A percentile compares a stretch with the other conserved stretches of the same genome.
Evolutionary conservation across 1,140 invertebrate genomes (phyloP).

Genomic region (Conus ventricosus): DNA sequence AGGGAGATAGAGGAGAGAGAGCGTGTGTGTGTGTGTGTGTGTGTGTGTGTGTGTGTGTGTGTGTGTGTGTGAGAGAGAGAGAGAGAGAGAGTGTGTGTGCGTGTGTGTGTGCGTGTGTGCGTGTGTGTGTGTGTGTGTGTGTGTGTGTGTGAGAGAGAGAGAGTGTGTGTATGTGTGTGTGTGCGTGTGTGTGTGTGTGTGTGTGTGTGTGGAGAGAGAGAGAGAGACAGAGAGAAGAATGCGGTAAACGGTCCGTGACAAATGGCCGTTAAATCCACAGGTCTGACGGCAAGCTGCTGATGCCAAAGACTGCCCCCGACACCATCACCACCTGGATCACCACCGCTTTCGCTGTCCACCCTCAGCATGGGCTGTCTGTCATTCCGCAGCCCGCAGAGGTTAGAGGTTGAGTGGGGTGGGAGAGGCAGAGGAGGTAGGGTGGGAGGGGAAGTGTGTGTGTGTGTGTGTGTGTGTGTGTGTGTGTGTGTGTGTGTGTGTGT

Average conservation of each 20-base stretch:
- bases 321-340: slow-evolving; percentile 94
- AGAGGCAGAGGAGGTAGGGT: neutral
- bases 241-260: neutral
- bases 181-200: neutral
- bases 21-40: neutral
- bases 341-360: slow-evolving; percentile 91
- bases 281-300: slow-evolving; percentile 11
- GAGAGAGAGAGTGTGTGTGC: neutral
- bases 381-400: slow-evolving; percentile 81
- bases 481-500: neutral
- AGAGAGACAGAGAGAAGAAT: neutral
- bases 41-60: slow-evolving; percentile 4
- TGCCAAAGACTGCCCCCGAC: slow-evolving; percentile 81
- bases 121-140: neutral
- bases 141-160: neutral
- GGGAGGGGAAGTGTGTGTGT: neutral
- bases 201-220: neutral
- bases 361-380: slow-evolving; percentile 88
- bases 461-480: neutral
- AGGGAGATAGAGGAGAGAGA: too few species aligned
- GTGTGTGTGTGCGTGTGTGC: neutral
- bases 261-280: slow-evolving; percentile 13
- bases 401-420: neutral
- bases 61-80: neutral
- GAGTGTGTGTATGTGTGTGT: neutral